Evolutionary conservation across 1,140 invertebrate genomes (phyloP), one percentile per base, ranked within the genome.

Genomic region (Dreissena polymorpha): DNA sequence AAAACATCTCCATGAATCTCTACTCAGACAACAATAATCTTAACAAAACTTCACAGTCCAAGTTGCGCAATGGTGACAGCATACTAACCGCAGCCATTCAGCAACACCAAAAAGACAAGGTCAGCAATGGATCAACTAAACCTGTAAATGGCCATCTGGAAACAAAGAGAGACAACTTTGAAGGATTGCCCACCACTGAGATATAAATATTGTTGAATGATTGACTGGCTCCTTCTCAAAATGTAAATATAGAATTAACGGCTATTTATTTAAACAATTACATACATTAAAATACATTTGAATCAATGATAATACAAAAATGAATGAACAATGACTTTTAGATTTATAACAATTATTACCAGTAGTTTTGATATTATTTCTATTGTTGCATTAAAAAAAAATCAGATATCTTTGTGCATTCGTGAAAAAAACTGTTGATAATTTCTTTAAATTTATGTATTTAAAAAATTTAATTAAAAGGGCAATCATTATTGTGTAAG

Each of bases 11-110:
- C 3, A 82, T 82, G 79, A 82, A 82, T 60, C 73, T 82, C 39
- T 82, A 82, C 71, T 67, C 69, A 14, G 79, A 82, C 21, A 70
- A 82, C 51, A 82, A 82, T 63, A 74, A 82, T 68, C 79, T 82
- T 0, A 82, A 82, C 71, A 82, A 82, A 68, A 18, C 74, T 39
- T 71, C 79, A 82, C 79, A 82, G 49, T 82, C 79, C 39, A 82
- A 82, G 67, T 71, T 82, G 16, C 70, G 79, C 27, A 65, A 71
- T 21, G 71, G 79, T 21, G 79, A 82, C 29, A 63, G 70, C 50
- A 73, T 82, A 23, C 67, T 82, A 29, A 73, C 65, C n/a, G 79
- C 68, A 27, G 70, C 71, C 10, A 29, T 82, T 8, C 70, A 55
- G 27, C 70, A 82, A 10, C 79, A 82, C 65, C 53, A 82, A 39